Base-by-base conservation (phyloP, 2,113 vertebrate genomes). In the western clawed frog (Xenopus tropicalis) region DNA sequence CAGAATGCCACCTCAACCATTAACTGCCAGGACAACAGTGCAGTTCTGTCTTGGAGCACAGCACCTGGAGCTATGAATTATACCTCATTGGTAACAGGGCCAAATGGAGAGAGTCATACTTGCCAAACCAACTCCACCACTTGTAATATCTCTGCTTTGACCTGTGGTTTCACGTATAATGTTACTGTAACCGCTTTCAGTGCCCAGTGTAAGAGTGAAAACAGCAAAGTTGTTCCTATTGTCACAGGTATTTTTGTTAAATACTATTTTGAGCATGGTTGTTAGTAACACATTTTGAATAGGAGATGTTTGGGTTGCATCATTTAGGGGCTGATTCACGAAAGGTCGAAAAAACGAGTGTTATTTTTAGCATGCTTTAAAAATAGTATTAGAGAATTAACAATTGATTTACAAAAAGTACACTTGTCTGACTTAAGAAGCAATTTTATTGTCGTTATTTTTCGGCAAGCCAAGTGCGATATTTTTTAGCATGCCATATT, bases 131-230 rank as follows among this genome's bases (percentile, higher is more conserved):
- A 78, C 16, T 77, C 72, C 0, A 59, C 80, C 64, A 76, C 67
- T 48, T 93, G 91, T 78, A 80, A 57, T 7, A 75, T 93, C 70
- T 79, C 77, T 0, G 82, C 80, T 17, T 75, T 92, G 0, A 62
- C 69, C 69, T 93, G 91, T 22, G 86, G 90, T 14, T 78, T 83
- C 75, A 80, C 83, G 64, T 92, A 91, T 80, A 84, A 82, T 9
- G 79, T 81, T 22, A 85, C 64, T 0, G 81, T 92, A 44, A 79
- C 81, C 0, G 86, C 91, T 25, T 90, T 86, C 0, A 86, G 91
- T 68, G 81, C 83, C n/a, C 74, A 81, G 77, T 93, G 91, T 66
- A 21, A 80, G 46, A 90, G 91, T 78, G 80, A 51, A 1, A 24
- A 83, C 14, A 84, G 83, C 59, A 2, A 61, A 9, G 23, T 70